These are phyloP conservation scores for Cataglyphis altisquamis DNA, from an alignment of 2,888 invertebrate species.

Conservation along the genomic window DNA sequence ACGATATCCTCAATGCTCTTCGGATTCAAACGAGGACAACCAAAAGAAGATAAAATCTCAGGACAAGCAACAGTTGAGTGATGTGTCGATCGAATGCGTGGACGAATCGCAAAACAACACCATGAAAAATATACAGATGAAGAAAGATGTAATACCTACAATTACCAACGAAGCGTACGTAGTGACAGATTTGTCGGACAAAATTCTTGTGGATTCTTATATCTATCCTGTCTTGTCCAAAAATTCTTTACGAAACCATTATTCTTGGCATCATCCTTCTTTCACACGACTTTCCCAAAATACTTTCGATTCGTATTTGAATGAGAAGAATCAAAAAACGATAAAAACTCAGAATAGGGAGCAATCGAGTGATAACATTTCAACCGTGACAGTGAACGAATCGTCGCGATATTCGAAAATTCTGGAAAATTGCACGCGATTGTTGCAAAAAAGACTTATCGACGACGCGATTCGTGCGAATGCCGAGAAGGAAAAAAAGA, in stretches of 20 bases:
- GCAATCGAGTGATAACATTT: background rate
- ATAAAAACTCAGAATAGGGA: background rate
- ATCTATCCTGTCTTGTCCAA: background rate
- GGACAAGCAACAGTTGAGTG: conserved; percentile 26
- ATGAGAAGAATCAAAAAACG: conserved; percentile 13
- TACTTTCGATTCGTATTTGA: background rate
- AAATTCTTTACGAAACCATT: background rate
- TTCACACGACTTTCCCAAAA: background rate
- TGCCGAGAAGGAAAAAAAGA: background rate
- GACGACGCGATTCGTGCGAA: background rate
- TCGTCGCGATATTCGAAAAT: background rate
- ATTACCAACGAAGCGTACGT: conserved; percentile 18
- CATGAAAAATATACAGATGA: background rate
- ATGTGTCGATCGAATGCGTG: conserved; percentile 5
- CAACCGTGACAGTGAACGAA: background rate
- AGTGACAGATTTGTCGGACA: conserved; percentile 11
- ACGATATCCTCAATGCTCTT: background rate
- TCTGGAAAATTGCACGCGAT: background rate
- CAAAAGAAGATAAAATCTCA: conserved; percentile 35
- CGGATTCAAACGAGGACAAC: conserved; percentile 4
- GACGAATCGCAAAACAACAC: conserved; percentile 18
- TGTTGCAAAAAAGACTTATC: background rate
- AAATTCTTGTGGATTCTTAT: background rate
- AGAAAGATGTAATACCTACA: conserved; percentile 11
- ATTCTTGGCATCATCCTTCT: background rate